Base-by-base conservation (phyloP, 2,888 invertebrate species). In the Griposia aprilina region DNA sequence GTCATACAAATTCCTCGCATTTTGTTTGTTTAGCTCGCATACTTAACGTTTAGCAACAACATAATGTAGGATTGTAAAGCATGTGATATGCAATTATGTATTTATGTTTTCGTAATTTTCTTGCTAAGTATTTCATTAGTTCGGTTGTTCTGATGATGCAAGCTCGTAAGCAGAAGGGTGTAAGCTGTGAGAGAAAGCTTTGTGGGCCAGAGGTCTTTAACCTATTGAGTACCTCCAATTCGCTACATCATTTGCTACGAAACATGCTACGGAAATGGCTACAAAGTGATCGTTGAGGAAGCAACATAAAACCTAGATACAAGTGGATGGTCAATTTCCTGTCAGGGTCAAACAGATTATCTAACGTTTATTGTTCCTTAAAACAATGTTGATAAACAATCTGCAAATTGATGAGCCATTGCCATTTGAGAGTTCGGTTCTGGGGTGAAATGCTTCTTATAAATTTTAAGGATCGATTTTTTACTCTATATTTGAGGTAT, bases 1-100 rank as follows among this genome's bases (percentile, higher is more conserved):
- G 94, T 94, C 94, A 93, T 92, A 91, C 91, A 89, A 91, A 94
- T 94, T 93, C 93, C 93, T 84, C 78, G 87, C 87, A 85, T 86
- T 78, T 80, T 90, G 90, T 92, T 90, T 92, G 89, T 88, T 89
- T 89, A 88, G 85, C 73, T 83, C 83, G 88, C 86, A 81, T 87
- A 76, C 81, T 81, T 76, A 75, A 69, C 76, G 66, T 87, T 83
- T 81, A 76, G 80, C 79, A 88, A 88, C 78, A 77, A 70, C 41
- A 68, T 66, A 66, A 76, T 75, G 63, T 63, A 36, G n/a, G 23
- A 59, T 82, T 78, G 60, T 20, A 63, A 81, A 74, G 30, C 52
- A 72, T 50, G 57, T 50, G 15, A 66, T 62, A 68, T 73, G 63
- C 48, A 80, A 66, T 57, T 45, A 45, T 10, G 41, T 87, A 66